phyloP scores from a whole-genome alignment of 30 jellyfish, hydroid and myxozoan species.

The Chrysaora quinquecirrha region DNA sequence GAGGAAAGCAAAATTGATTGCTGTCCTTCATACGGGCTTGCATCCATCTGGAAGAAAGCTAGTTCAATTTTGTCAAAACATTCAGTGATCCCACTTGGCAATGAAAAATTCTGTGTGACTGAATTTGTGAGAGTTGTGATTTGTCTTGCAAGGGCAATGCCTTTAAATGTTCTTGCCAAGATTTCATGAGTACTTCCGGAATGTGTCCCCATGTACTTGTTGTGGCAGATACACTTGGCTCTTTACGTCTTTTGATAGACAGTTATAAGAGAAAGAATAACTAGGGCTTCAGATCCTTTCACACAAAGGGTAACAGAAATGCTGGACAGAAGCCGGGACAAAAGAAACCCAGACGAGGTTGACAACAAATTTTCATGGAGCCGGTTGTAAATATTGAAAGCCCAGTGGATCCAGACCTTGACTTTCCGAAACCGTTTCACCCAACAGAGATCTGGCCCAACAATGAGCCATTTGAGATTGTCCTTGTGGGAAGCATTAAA shows the following conservation, averaged over 20 bases:
- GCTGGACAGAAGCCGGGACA: conserved; percentile 33
- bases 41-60: conserved; percentile 19
- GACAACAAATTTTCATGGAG: conserved; percentile 6
- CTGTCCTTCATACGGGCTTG: conserved; percentile 9
- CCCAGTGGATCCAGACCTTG: conserved; percentile 20
- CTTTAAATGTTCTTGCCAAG: conserved; percentile 13
- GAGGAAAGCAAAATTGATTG: conserved; percentile 13
- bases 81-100: conserved; percentile 15
- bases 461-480: conserved; percentile 29
- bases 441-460: conserved; percentile 37
- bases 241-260: conserved; percentile 1
- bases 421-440: conserved; percentile 28
- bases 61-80: conserved; percentile 9
- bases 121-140: conserved; percentile 19
- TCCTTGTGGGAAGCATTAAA: conserved; percentile 11
- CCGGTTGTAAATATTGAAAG: conserved; percentile 7
- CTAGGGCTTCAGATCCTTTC: conserved; percentile 29
- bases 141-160: conserved; percentile 8
- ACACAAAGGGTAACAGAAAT: neutral
- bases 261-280: conserved; percentile 4
- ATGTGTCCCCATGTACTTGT: conserved; percentile 27
- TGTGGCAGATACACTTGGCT: conserved; percentile 37
- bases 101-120: conserved; percentile 27
- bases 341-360: conserved; percentile 10
- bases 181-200: conserved; percentile 24